Base-by-base conservation (phyloP, 2,888 invertebrate species). In the Ischnura elegans region DNA sequence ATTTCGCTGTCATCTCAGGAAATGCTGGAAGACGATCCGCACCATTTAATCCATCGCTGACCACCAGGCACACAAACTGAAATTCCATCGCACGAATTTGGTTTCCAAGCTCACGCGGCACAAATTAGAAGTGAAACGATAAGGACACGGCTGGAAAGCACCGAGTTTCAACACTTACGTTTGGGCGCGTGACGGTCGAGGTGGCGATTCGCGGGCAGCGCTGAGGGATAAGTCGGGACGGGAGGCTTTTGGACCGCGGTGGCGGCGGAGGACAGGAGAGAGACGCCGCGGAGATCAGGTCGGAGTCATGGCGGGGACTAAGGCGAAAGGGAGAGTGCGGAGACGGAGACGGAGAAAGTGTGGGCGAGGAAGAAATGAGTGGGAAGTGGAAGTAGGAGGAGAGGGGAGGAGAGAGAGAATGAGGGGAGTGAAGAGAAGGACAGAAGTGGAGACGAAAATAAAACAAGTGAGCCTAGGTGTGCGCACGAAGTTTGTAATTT, bases 261-360 rank as follows among this genome's bases (percentile, higher is more conserved):
- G 61, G 61, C 19, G 5, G 16, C 61, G 61, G 29, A 36, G 29
- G 76, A 36, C 76, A 36, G 36, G 29, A 36, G 25, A 19, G 86
- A 13, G 45, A 42, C 45, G 86, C 6, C 19, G 10, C 42, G 13
- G 85, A 86, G 86, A 46, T 86, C 86, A 86, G 86, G 19, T 25
- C 86, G 86, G n/a, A 13, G n/a, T 45, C 86, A 86, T 86, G 19
- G 86, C 45, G 46, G 86, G 42, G 86, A 86, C 86, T 86, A 46
- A 46, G 86, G n/a, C 10, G 46, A 43, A 45, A 45, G 45, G 21
- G 86, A 45, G n/a, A 76, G 76, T 61, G n/a, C n/a, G 61, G 61
- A 61, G 61, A 4, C n/a, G n/a, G 21, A 61, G 61, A 61, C n/a
- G n/a, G 0, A n/a, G 0, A 19, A 0, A 85, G 8, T 42, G 42